Evolutionary conservation across 2,797 vertebrate species (phyloP), one percentile per base, ranked within the genome.

Genomic region (Smutsia gigantea): DNA sequence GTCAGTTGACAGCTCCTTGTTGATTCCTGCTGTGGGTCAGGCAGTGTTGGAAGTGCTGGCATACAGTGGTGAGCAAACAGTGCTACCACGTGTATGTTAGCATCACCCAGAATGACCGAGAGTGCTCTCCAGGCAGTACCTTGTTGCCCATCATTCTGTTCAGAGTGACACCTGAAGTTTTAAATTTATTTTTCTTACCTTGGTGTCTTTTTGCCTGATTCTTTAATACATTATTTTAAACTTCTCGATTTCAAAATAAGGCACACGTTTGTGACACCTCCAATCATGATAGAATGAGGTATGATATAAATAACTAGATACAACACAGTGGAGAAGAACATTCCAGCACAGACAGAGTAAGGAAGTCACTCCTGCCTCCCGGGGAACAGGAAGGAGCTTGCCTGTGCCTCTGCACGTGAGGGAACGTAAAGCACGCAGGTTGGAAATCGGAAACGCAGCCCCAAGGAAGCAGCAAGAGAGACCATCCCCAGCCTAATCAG

Each of bases 391-490:
- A 95, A 94, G 90, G 51, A 83, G 57, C 42, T 95, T 89, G 34
- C 63, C 51, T 74, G 95, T 86, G 49, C 42, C 21, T 75, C 27
- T 74, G 92, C 64, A 87, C 34, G 37, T 61, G 19, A 39, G 63
- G 68, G 18, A 94, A 93, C 37, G 77, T 23, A 34, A 83, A 87
- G 34, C 29, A 55, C 69, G 75, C 51, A 78, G 18, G 34, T 18
- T 5, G 19, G 92, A 74, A 95, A 94, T 79, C 75, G 90, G 74
- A 94, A 90, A 94, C 37, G 74, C 86, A 95, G 46, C 59, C 74
- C 5, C 42, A 42, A 74, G 71, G 85, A 95, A 74, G 15, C 27
- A 4, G 27, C 72, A 79, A 49, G 7, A 37, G 68, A 90, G 87
- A 94, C 46, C 23, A 68, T 68, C 57, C 27, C 63, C 51, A 34